These are phyloP conservation scores for Acrobasis suavella DNA, from an alignment of 2,888 invertebrate genomes.

Conservation along the genomic window DNA sequence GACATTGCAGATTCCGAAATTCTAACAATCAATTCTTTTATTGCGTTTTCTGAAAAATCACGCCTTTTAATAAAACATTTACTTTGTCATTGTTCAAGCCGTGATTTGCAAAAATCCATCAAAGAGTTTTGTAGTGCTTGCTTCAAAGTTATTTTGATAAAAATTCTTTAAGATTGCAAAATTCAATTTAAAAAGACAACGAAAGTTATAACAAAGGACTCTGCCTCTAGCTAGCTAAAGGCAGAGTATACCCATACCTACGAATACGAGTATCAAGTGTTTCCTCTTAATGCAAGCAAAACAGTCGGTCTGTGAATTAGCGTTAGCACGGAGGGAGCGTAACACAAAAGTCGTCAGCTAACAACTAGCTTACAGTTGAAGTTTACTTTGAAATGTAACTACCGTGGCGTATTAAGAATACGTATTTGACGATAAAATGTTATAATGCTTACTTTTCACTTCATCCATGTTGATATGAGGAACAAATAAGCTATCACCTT, in stretches of 20 bases:
- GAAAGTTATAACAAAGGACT: background rate
- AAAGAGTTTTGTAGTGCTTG: conserved; percentile 15
- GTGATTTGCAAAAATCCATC: conserved; percentile 7
- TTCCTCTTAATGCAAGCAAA: background rate
- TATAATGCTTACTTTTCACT: too few species aligned
- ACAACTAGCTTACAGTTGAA: too few species aligned
- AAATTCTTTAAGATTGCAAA: background rate
- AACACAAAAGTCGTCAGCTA: too few species aligned
- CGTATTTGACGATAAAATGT: too few species aligned
- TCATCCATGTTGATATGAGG: too few species aligned
- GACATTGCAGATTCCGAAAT: background rate
- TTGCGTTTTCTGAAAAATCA: conserved; percentile 12
- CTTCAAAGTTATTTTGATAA: conserved; percentile 6
- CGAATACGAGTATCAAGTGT: background rate
- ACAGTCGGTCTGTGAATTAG: background rate
- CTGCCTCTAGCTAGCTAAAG: background rate
- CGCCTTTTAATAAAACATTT: conserved; percentile 10
- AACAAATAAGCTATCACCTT: too few species aligned
- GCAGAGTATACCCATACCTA: too few species aligned
- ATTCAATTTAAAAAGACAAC: background rate
- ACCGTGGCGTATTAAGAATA: background rate
- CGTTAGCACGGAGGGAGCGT: background rate
- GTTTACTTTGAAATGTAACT: too few species aligned
- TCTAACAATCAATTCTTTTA: background rate
- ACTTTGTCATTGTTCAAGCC: conserved; percentile 12